Conservation (phyloP, 2,113 vertebrate genomes). For the Spea bombifrons region DNA sequence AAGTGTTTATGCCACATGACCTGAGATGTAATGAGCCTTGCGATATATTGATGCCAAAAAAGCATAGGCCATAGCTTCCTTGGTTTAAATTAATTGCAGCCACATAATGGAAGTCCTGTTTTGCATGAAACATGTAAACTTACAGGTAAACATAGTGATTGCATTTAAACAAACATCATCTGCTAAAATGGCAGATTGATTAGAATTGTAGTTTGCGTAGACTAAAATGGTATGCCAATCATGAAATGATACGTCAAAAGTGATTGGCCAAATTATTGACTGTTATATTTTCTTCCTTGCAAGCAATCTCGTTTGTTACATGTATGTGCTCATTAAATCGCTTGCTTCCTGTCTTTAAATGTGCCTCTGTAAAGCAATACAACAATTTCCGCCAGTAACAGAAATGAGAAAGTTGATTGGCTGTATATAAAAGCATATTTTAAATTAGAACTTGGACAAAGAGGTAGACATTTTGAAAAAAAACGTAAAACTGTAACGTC, state of each 20-base stretch:
- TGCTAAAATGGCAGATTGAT: constrained; percentile 10
- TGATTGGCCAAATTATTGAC: constrained; percentile 11
- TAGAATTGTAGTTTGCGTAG: constrained; percentile 9
- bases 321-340: constrained; percentile 1
- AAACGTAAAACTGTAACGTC: too few relatives aligned
- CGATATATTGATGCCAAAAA: constrained; percentile 31
- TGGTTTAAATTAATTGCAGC: not conserved
- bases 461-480: too few relatives aligned
- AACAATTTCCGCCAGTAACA: not conserved
- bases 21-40: constrained; percentile 42
- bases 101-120: not conserved
- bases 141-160: constrained; percentile 28
- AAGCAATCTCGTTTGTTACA: constrained; percentile 17
- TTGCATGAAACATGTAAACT: not conserved
- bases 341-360: constrained; percentile 9
- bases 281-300: not conserved
- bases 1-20: constrained; percentile 46
- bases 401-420: not conserved
- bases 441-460: too few relatives aligned
- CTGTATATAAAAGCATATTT: not conserved
- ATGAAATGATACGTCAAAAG: not conserved
- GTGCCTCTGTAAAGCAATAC: constrained; percentile 1
- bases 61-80: not conserved
- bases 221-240: not conserved
- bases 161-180: constrained; percentile 19